phyloP scores from a whole-genome alignment of 2,888 invertebrate species.

The Alviniconcha strummeri region DNA sequence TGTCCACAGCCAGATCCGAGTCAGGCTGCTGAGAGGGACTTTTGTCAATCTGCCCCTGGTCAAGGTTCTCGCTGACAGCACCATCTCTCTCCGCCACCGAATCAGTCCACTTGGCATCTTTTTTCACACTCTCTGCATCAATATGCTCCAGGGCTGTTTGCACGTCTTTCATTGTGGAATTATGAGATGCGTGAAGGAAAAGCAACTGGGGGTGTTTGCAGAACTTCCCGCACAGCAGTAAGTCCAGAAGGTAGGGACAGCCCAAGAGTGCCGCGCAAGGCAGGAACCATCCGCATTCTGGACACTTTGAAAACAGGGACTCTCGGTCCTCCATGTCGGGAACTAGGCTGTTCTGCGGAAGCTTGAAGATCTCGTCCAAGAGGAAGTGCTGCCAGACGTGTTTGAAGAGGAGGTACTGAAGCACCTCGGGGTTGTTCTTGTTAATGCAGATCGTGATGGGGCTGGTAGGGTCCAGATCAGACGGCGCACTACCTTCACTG shows the following conservation, averaged over 20 bases:
- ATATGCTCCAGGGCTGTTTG: no score
- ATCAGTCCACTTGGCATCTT: no score
- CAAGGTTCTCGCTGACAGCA: no score
- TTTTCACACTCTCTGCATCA: no score
- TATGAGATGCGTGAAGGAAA: no score
- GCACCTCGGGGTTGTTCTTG: constrained; percentile 10
- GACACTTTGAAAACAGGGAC: neutral
- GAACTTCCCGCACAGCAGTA: constrained; percentile 9
- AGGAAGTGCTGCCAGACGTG: constrained; percentile 34
- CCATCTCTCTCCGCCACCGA: no score
- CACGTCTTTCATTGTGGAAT: no score
- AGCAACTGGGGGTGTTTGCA: neutral
- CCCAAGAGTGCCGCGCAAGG: constrained; percentile 29
- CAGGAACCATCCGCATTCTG: constrained; percentile 20
- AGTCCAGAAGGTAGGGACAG: constrained; percentile 9
- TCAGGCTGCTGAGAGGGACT: no score
- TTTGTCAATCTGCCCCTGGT: no score
- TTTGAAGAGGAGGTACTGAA: constrained; percentile 32
- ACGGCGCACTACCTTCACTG: neutral
- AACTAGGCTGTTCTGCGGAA: constrained; percentile 21
- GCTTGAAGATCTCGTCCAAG: constrained; percentile 17
- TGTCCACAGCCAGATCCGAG: no score
- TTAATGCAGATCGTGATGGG: constrained; percentile 25
- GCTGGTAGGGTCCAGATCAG: constrained; percentile 9
- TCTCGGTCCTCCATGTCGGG: neutral